These are phyloP conservation scores for Geococcyx californianus DNA, from an alignment of 2,113 vertebrate species.

Conservation along the genomic window DNA sequence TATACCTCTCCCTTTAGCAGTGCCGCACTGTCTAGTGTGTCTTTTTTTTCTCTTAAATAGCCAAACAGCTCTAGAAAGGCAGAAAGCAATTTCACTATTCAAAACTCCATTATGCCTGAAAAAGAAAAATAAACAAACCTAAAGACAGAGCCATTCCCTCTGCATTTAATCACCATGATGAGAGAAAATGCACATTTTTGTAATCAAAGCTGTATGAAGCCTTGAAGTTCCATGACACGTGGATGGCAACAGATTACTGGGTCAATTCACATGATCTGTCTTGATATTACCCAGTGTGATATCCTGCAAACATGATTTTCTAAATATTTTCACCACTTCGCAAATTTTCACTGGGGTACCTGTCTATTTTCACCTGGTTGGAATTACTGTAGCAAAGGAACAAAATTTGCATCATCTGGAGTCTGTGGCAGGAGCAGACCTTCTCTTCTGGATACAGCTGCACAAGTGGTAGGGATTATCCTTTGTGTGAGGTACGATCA, in stretches of 20 bases:
- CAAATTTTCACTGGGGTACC: neutral
- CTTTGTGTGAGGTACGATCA: neutral
- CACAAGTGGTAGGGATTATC: neutral
- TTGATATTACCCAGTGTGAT: neutral
- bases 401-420: neutral
- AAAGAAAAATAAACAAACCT: constrained; percentile 54
- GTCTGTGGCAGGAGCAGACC: neutral
- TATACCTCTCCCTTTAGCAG: neutral
- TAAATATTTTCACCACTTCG: neutral
- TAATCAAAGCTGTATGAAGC: constrained; percentile 25
- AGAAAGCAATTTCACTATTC: constrained; percentile 41
- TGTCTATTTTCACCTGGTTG: constrained; percentile 6
- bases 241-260: neutral
- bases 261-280: neutral
- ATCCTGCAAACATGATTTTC: neutral
- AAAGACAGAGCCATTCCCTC: constrained; percentile 7
- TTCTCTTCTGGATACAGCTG: neutral
- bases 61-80: constrained; percentile 8
- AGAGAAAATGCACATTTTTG: constrained; percentile 45
- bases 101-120: constrained; percentile 37
- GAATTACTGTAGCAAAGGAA: neutral
- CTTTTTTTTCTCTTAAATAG: neutral
- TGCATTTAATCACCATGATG: constrained; percentile 33
- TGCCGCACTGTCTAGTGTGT: neutral
- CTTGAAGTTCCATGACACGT: neutral